A percentile compares a stretch with the other conserved stretches of the same genome.
phyloP scores from a whole-genome alignment of 2,888 invertebrate species.

The Spodoptera picta region DNA sequence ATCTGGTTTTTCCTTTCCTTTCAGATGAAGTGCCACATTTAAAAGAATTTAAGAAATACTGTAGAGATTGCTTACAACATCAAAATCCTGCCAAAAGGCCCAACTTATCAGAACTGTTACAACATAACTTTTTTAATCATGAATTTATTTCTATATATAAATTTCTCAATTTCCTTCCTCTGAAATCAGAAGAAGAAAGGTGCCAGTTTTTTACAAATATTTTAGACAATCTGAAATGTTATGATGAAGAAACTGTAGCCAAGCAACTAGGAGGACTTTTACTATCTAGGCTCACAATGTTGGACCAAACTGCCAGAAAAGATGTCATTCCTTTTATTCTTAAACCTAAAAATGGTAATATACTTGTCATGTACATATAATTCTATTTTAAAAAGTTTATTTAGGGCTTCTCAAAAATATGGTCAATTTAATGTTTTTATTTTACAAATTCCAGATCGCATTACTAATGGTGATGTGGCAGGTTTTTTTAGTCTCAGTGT shows the following conservation, averaged over 20 bases:
- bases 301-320: constrained; percentile 94
- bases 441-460: constrained; percentile 72
- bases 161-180: constrained; percentile 94
- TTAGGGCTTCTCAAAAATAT: neutral
- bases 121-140: constrained; percentile 94
- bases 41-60: constrained; percentile 91
- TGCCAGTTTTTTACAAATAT: constrained; percentile 93
- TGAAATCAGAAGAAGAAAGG: constrained; percentile 93
- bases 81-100: constrained; percentile 90
- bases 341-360: constrained; percentile 91
- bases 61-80: constrained; percentile 91
- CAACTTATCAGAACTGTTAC: constrained; percentile 90
- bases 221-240: constrained; percentile 90
- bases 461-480: constrained; percentile 78
- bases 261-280: constrained; percentile 93
- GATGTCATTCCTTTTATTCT: constrained; percentile 92
- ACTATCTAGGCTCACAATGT: constrained; percentile 94
- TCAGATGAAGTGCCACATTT: constrained; percentile 92
- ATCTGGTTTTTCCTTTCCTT: constrained; percentile 54
- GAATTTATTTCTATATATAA: constrained; percentile 95
- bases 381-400: neutral
- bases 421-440: neutral
- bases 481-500: constrained; percentile 91
- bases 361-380: neutral
- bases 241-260: constrained; percentile 94